phyloP scores from a whole-genome alignment of 92 coral and sea anemone genomes.

The Blastomussa wellsi region DNA sequence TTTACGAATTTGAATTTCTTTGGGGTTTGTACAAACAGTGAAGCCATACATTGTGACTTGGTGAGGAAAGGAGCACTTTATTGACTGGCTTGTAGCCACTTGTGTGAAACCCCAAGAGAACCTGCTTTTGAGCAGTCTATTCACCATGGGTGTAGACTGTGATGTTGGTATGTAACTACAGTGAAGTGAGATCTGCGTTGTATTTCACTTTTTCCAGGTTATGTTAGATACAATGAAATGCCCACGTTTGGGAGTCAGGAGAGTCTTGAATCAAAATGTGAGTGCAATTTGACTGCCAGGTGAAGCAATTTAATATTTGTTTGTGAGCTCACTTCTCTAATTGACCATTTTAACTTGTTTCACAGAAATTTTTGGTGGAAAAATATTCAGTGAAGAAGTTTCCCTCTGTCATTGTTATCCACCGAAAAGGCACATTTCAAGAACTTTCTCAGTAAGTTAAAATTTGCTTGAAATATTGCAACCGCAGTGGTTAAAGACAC shows the following conservation, averaged over 20 bases:
- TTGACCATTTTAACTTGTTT: slow-evolving; percentile 6
- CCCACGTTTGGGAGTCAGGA: slow-evolving; percentile 69
- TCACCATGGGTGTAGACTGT: background rate
- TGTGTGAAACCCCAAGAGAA: too few species aligned
- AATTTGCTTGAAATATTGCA: background rate
- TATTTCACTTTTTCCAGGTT: slow-evolving; percentile 45
- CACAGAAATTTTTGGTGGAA: slow-evolving; percentile 56
- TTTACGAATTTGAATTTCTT: too few species aligned
- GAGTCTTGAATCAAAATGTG: slow-evolving; percentile 78
- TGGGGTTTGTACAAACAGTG: too few species aligned
- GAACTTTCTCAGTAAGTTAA: slow-evolving; percentile 63
- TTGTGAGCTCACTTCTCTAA: too few species aligned
- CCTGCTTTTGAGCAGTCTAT: background rate
- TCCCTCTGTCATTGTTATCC: slow-evolving; percentile 63
- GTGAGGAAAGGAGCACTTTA: too few species aligned
- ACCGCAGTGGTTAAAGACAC: too few species aligned
- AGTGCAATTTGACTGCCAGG: background rate
- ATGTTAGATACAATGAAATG: slow-evolving; percentile 83
- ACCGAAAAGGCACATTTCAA: slow-evolving; percentile 46
- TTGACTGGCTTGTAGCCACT: too few species aligned
- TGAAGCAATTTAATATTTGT: background rate
- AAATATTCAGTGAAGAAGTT: slow-evolving; percentile 67
- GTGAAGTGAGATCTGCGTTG: too few species aligned
- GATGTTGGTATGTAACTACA: too few species aligned
- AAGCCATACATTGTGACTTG: too few species aligned